A percentile compares a stretch with the other conserved stretches of the same genome.
These are phyloP conservation scores for Synergus itoensis DNA, from an alignment of 2,888 invertebrate species.

Conservation along the genomic window DNA sequence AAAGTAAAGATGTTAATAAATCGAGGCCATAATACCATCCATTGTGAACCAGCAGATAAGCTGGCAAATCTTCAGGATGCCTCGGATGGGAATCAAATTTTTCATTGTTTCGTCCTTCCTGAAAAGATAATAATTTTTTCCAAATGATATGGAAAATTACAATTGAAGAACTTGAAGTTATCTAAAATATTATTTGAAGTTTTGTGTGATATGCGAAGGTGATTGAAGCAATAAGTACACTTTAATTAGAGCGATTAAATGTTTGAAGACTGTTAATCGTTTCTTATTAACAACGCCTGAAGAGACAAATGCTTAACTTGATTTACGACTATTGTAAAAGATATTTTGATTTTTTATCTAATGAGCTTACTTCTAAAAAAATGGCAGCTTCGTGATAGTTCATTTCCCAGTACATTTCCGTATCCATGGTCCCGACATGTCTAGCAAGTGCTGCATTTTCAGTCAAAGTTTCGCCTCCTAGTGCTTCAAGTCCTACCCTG, in stretches of 20 bases:
- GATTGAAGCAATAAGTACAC: background rate
- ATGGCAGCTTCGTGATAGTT: slow-evolving; percentile 95
- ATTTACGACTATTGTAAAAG: background rate
- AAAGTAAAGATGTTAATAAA: slow-evolving; percentile 86
- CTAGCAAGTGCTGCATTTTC: slow-evolving; percentile 70
- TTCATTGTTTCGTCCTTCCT: slow-evolving; percentile 95
- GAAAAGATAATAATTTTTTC: slow-evolving; percentile 58
- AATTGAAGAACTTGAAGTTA: too few species aligned
- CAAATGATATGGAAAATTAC: too few species aligned
- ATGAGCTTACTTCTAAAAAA: slow-evolving; percentile 85
- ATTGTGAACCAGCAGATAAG: slow-evolving; percentile 92
- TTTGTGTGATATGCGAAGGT: background rate
- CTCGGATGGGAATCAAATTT: slow-evolving; percentile 94
- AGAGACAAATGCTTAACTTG: background rate
- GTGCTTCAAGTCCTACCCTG: slow-evolving; percentile 59
- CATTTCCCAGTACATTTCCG: slow-evolving; percentile 87
- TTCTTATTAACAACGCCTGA: background rate
- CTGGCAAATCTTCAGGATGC: slow-evolving; percentile 89
- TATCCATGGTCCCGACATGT: slow-evolving; percentile 66
- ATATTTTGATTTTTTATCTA: background rate
- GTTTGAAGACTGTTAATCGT: background rate
- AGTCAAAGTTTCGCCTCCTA: slow-evolving; percentile 61
- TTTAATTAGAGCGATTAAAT: background rate
- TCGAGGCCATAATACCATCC: slow-evolving; percentile 92
- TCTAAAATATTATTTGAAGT: background rate